A percentile compares a stretch with the other conserved stretches of the same genome.
Evolutionary conservation across 2,888 invertebrate species (phyloP).

Genomic region (Caenorhabditis uteleia): DNA sequence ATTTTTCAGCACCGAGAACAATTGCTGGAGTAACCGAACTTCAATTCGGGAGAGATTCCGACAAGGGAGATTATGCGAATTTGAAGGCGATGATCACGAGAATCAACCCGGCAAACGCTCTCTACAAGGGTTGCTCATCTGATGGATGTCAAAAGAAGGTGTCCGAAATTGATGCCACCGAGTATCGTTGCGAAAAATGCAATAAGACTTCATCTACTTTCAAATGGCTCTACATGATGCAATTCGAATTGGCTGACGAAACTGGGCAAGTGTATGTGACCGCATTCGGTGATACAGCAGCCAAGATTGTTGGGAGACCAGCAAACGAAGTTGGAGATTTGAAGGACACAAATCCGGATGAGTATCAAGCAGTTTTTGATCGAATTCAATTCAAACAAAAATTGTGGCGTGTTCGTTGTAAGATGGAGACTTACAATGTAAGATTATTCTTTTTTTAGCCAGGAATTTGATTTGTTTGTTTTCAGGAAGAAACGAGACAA

Average conservation of each 20-base stretch:
- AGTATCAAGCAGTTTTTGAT: conserved; percentile 78
- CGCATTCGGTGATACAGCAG: conserved; percentile 82
- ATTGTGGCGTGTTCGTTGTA: conserved; percentile 84
- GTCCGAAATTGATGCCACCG: conserved; percentile 86
- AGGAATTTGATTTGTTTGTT: neutral
- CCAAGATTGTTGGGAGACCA: conserved; percentile 78
- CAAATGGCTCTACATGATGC: conserved; percentile 73
- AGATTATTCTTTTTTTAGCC: conserved; percentile 1
- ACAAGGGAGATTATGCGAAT: conserved; percentile 79
- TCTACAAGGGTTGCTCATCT: conserved; percentile 89
- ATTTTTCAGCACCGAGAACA: conserved; percentile 9
- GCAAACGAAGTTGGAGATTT: conserved; percentile 82
- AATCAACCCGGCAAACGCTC: conserved; percentile 82
- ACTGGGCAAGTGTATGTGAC: conserved; percentile 89
- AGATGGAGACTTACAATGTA: conserved; percentile 87
- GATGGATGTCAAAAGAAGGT: conserved; percentile 91
- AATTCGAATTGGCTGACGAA: conserved; percentile 87
- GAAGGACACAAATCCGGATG: conserved; percentile 70
- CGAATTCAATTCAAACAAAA: conserved; percentile 82
- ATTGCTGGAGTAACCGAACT: conserved; percentile 32
- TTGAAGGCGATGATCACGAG: conserved; percentile 81
- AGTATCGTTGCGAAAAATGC: conserved; percentile 95
- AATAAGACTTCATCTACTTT: conserved; percentile 83
- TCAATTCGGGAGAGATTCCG: conserved; percentile 67
- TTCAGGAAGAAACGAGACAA: conserved; percentile 57